Evolutionary conservation across 2,888 invertebrate species (phyloP).

Genomic region (Dolomedes plantarius): DNA sequence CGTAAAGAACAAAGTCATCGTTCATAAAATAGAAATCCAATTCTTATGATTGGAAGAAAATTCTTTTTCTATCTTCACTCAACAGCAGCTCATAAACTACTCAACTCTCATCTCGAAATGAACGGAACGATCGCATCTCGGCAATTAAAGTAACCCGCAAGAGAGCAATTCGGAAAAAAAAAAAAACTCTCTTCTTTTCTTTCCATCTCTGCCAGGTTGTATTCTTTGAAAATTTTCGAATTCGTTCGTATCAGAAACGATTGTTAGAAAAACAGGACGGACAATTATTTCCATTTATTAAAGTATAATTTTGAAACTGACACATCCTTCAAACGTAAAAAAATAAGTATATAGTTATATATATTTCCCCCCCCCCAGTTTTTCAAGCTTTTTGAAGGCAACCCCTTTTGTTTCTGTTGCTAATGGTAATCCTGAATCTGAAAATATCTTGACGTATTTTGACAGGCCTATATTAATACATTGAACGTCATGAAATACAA

Average conservation of each 20-base stretch:
- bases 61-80: not conserved
- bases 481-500: too few species aligned
- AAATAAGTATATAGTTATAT: too few species aligned
- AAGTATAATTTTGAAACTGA: not conserved
- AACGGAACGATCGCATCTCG: not conserved
- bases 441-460: too few species aligned
- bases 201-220: not conserved
- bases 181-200: not conserved
- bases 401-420: too few species aligned
- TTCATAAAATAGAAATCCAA: not conserved
- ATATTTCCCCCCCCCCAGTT: too few species aligned
- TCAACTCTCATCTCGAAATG: not conserved
- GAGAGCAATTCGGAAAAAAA: not conserved
- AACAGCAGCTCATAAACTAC: not conserved
- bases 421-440: too few species aligned
- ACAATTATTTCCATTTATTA: not conserved
- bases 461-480: too few species aligned
- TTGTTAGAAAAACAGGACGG: not conserved
- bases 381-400: too few species aligned
- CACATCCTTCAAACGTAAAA: not conserved
- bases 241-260: not conserved
- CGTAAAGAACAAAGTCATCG: not conserved
- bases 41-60: not conserved
- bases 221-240: not conserved
- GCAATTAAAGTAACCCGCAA: constrained; percentile 4